Percentiles rank a stretch among this genome's conserved stretches.
Evolutionary conservation across 2,888 invertebrate species (phyloP).

Genomic region (Cosmia pyralina): DNA sequence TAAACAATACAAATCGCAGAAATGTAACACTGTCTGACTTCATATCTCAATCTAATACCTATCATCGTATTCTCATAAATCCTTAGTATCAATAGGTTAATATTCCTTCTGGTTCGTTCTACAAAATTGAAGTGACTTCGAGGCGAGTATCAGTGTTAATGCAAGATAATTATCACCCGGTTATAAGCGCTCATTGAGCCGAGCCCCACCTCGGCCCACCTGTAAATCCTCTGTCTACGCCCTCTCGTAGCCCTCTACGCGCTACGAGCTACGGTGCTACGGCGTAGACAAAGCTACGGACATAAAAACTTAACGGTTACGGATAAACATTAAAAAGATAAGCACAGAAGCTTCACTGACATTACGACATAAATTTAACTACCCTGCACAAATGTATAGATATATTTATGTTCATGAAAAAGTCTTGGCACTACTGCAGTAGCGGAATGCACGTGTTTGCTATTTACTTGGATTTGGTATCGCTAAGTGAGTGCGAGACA

Average conservation of each 20-base stretch:
- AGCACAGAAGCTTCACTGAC: constrained; percentile 27
- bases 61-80: neutral
- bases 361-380: constrained; percentile 23
- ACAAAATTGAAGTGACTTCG: constrained; percentile 3
- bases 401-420: neutral
- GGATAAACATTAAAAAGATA: constrained; percentile 29
- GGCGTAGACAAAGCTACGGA: constrained; percentile 56
- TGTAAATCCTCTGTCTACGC: constrained; percentile 48
- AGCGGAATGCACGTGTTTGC: neutral
- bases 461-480: constrained; percentile 21
- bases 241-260: constrained; percentile 44
- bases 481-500: neutral
- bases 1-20: neutral
- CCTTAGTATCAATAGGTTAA: neutral
- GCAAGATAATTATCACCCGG: constrained; percentile 29
- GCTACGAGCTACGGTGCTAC: constrained; percentile 57
- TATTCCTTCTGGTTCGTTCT: too few relatives aligned
- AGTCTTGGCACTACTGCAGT: neutral
- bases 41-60: neutral
- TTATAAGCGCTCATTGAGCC: constrained; percentile 61
- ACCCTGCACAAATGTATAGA: constrained; percentile 1
- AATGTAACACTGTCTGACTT: neutral
- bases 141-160: constrained; percentile 33
- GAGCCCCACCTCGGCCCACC: constrained; percentile 51
- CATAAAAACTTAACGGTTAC: constrained; percentile 37